Evolutionary conservation across 2,888 invertebrate species (phyloP).

Genomic region (Coelinius sp.): DNA sequence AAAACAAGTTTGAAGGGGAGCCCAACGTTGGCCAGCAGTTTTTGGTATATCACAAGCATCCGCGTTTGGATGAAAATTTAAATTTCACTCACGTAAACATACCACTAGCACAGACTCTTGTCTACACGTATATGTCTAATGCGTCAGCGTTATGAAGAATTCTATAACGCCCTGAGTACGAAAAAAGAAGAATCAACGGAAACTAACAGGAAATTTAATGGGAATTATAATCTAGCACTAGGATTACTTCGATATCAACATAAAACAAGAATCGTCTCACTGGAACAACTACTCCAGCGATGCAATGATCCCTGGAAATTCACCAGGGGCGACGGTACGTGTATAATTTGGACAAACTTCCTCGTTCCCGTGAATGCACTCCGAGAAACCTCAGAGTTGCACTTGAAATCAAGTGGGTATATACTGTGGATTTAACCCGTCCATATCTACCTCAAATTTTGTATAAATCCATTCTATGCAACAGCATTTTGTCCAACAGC

Average conservation of each 20-base stretch:
- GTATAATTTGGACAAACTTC: slow-evolving; percentile 14
- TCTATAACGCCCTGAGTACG: neutral
- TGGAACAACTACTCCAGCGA: neutral
- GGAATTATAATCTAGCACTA: neutral
- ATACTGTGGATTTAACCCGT: neutral
- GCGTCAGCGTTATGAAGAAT: neutral
- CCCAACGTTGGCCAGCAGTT: neutral
- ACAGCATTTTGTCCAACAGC: neutral
- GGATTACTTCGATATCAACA: slow-evolving; percentile 7
- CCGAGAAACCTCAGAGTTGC: neutral
- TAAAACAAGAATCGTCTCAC: slow-evolving; percentile 3
- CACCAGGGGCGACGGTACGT: neutral
- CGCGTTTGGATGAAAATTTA: slow-evolving; percentile 23
- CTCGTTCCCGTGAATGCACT: neutral
- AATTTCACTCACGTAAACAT: slow-evolving; percentile 25
- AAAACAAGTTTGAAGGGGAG: neutral
- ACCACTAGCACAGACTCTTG: neutral
- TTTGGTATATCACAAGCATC: slow-evolving; percentile 16
- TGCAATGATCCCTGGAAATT: slow-evolving; percentile 8
- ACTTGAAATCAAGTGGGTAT: neutral
- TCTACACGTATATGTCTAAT: neutral
- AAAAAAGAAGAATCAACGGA: neutral
- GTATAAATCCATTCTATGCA: neutral
- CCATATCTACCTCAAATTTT: neutral
- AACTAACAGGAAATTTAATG: neutral